phyloP scores from a whole-genome alignment of 1,140 invertebrate species.

The Neodiprion virginianus region DNA sequence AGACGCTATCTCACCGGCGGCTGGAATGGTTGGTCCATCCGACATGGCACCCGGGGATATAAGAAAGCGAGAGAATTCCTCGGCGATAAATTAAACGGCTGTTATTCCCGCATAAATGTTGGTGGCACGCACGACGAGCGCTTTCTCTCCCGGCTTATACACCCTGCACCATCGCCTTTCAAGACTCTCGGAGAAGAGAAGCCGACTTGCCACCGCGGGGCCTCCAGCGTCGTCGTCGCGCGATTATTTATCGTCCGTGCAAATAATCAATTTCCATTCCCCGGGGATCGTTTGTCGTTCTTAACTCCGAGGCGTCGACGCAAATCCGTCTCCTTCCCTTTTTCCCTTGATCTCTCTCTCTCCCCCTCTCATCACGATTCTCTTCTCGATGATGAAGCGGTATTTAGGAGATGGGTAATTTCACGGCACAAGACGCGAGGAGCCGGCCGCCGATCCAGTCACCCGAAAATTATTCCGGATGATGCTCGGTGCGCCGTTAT shows the following conservation, averaged over 20 bases:
- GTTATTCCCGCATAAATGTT: background rate
- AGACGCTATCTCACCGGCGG: background rate
- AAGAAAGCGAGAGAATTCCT: background rate
- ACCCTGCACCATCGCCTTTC: background rate
- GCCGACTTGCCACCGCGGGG: constrained; percentile 2
- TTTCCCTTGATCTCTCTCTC: too few relatives aligned
- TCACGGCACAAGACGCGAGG: background rate
- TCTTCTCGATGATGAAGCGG: background rate
- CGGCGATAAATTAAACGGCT: constrained; percentile 1
- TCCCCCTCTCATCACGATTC: background rate
- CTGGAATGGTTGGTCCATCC: background rate
- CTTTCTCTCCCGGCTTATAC: background rate
- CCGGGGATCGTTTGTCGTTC: constrained; percentile 2
- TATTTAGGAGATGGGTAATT: background rate
- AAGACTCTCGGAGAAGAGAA: background rate
- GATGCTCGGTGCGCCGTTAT: background rate
- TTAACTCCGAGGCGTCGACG: constrained; percentile 6
- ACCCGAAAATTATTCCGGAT: background rate
- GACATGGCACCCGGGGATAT: background rate
- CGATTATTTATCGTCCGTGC: constrained; percentile 7
- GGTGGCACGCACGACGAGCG: background rate
- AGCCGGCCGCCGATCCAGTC: background rate
- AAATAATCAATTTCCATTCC: constrained; percentile 7
- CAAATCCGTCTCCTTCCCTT: background rate
- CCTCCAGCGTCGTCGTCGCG: background rate